Percentiles rank a stretch among this genome's conserved stretches.
These are phyloP conservation scores for Macrosiphum euphorbiae DNA, from an alignment of 2,888 invertebrate species.

Conservation along the genomic window DNA sequence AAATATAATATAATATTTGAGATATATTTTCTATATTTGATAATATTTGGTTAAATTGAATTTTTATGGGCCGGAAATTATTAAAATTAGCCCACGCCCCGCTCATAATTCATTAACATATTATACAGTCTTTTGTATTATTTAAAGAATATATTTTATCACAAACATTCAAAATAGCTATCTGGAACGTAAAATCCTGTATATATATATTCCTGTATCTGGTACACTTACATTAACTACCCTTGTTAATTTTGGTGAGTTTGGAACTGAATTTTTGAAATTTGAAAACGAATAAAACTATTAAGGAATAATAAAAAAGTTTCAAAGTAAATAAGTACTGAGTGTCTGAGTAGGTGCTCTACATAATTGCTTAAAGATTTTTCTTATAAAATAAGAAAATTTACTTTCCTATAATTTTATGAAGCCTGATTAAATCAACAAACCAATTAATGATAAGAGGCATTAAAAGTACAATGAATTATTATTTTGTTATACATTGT, in stretches of 20 bases:
- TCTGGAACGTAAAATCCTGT: background rate
- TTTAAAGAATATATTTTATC: background rate
- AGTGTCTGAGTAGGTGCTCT: background rate
- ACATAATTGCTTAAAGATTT: background rate
- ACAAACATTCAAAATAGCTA: background rate
- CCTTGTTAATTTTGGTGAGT: background rate
- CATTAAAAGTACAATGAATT: background rate
- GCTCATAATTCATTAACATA: background rate
- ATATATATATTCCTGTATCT: background rate
- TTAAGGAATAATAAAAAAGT: background rate
- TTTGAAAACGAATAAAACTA: background rate
- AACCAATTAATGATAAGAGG: too few relatives aligned
- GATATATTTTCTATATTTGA: too few relatives aligned
- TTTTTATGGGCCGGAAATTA: background rate
- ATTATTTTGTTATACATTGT: too few relatives aligned
- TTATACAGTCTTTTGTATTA: background rate
- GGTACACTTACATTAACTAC: background rate
- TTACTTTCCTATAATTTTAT: too few relatives aligned
- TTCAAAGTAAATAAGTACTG: background rate
- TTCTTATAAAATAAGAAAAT: background rate
- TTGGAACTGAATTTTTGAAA: background rate
- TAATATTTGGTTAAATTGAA: too few relatives aligned
- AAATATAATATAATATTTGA: background rate
- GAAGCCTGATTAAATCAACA: too few relatives aligned
- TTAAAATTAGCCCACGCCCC: background rate